Evolutionary conservation across 2,888 invertebrate species (phyloP).

Genomic region (Biston betularia): DNA sequence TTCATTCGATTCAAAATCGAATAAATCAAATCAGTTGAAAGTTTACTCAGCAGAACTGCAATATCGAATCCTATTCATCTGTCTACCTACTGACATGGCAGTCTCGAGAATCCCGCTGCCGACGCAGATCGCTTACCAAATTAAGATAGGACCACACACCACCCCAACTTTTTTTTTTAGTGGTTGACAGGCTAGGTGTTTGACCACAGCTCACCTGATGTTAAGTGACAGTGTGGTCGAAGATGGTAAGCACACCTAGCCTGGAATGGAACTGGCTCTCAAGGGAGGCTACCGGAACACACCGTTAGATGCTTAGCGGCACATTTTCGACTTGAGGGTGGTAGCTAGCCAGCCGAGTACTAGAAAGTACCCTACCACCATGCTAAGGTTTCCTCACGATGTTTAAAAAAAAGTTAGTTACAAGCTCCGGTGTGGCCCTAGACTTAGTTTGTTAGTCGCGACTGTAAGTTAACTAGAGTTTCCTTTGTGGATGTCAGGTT

Average conservation of each 20-base stretch:
- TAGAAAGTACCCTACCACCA: too few relatives aligned
- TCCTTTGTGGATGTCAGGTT: slow-evolving; percentile 1
- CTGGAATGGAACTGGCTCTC: too few relatives aligned
- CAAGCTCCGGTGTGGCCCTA: not conserved
- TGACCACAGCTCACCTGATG: too few relatives aligned
- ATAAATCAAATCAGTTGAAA: slow-evolving; percentile 1
- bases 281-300: too few relatives aligned
- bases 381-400: too few relatives aligned
- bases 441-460: not conserved
- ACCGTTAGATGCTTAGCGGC: too few relatives aligned
- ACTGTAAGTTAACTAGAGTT: not conserved
- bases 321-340: too few relatives aligned
- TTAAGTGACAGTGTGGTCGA: too few relatives aligned
- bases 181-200: too few relatives aligned
- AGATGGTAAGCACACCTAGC: too few relatives aligned
- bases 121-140: not conserved
- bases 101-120: slow-evolving; percentile 1
- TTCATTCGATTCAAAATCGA: not conserved
- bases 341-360: too few relatives aligned
- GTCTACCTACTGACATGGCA: not conserved
- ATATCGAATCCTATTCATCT: not conserved
- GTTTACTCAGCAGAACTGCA: slow-evolving; percentile 15
- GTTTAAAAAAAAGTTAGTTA: not conserved
- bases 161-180: too few relatives aligned
- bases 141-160: not conserved